A percentile compares a stretch with the other conserved stretches of the same genome.
These are phyloP conservation scores for Adineta ricciae DNA, from an alignment of 2,888 invertebrate species.

Conservation along the genomic window DNA sequence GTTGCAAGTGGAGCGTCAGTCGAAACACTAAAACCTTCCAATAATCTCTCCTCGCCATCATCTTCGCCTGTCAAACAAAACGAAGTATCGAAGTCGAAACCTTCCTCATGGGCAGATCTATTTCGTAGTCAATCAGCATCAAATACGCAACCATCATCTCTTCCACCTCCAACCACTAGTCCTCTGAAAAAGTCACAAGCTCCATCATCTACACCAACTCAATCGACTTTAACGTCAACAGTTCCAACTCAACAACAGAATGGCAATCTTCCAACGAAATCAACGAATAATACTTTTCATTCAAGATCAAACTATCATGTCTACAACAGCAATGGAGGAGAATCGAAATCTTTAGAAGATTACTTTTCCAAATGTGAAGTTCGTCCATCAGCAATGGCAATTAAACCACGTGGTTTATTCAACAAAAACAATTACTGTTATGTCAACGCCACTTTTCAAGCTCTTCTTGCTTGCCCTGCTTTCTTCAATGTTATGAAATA, in stretches of 20 bases:
- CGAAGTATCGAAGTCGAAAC: background rate
- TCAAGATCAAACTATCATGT: slow-evolving; percentile 19
- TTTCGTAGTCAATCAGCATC: background rate
- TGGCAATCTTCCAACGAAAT: background rate
- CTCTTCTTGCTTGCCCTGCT: slow-evolving; percentile 82
- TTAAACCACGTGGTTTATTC: slow-evolving; percentile 77
- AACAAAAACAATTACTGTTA: slow-evolving; percentile 92
- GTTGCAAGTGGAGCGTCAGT: slow-evolving; percentile 12
- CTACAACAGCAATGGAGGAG: background rate
- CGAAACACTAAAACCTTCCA: slow-evolving; percentile 1
- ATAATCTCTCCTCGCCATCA: background rate
- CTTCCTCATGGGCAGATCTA: slow-evolving; percentile 15
- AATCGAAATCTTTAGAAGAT: slow-evolving; percentile 9
- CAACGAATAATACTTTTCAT: background rate
- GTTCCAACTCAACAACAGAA: background rate
- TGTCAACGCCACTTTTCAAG: slow-evolving; percentile 85
- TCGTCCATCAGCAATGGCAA: slow-evolving; percentile 67
- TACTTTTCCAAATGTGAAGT: slow-evolving; percentile 62
- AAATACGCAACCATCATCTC: background rate
- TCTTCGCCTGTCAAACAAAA: background rate
- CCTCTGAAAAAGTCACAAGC: too few relatives aligned
- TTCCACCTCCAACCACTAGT: background rate
- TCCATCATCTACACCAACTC: background rate
- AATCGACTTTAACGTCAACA: background rate
- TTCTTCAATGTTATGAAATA: slow-evolving; percentile 77